Evolutionary conservation across 37 sponge, comb jelly and placozoan species (phyloP), one percentile per base, ranked within the genome.

Genomic region (Diacarnus erythraeanus): DNA sequence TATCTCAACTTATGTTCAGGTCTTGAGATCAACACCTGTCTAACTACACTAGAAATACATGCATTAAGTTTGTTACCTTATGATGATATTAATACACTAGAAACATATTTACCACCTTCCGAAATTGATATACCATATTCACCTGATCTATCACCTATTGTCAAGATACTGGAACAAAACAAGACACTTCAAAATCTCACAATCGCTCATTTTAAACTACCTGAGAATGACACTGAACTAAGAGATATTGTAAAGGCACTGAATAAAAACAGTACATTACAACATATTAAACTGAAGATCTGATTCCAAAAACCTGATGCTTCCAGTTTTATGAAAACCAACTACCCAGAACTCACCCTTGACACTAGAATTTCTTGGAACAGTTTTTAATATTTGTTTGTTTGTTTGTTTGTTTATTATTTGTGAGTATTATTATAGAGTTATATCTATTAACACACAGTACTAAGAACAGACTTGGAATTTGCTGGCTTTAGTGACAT

Each of bases 401-500:
- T n/a, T n/a, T n/a, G n/a, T n/a, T n/a, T n/a, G n/a, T n/a, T n/a
- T n/a, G n/a, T n/a, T n/a, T n/a, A n/a, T n/a, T n/a, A 47, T 12
- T 47, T 15, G 12, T 47, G 12, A 47, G 12, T 15, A 47, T 12
- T 47, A n/a, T 15, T 15, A 47, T 47, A 12, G 51, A 47, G 12
- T 15, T n/a, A n/a, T 47, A 15, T 15, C 6, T 47, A 47, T 15
- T 47, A 12, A 12, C n/a, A n/a, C 6, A 71, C 23, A 3, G 21
- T 35, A 10, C 25, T 71, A 80, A 1, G 72, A 80, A 3, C 99
- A 72, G 38, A 98, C 90, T 85, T 98, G 99, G 75, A 91, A 98
- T 51, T 93, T 95, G 29, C 99, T 96, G 56, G 99, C 96, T 84
- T 80, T 93, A 25, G 99, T 98, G 56, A 92, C 86, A 81, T 98